Evolutionary conservation across 2,113 vertebrate genomes (phyloP).

Genomic region (Gallinago paraguaiae): DNA sequence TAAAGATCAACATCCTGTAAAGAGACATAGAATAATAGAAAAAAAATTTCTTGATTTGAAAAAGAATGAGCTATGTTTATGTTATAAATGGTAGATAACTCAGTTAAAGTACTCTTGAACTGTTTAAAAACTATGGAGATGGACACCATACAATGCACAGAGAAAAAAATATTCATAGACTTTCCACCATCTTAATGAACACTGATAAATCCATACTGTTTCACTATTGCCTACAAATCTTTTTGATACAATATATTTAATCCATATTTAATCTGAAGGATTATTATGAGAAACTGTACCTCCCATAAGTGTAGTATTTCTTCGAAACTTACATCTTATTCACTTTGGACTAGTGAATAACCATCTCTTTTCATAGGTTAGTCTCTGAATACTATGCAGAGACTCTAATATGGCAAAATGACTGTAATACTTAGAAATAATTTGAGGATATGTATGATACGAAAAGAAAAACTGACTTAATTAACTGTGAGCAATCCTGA

Average conservation of each 20-base stretch:
- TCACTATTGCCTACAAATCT: neutral
- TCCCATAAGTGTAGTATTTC: neutral
- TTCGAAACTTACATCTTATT: neutral
- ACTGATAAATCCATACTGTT: neutral
- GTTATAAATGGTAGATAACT: neutral
- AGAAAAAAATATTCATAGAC: neutral
- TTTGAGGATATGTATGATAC: conserved; percentile 20
- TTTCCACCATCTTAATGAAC: neutral
- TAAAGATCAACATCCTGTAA: neutral
- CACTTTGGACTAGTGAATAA: conserved; percentile 5
- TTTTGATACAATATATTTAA: neutral
- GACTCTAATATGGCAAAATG: neutral
- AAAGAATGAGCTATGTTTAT: neutral
- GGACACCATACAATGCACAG: neutral
- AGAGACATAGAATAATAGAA: neutral
- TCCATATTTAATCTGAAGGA: neutral
- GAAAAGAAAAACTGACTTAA: conserved; percentile 41
- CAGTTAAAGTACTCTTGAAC: neutral
- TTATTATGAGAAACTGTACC: neutral
- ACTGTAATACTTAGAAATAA: conserved; percentile 40
- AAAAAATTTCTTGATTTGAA: neutral
- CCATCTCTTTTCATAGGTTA: neutral
- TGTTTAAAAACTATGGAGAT: neutral
- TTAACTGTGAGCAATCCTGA: conserved; percentile 38
- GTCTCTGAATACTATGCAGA: neutral